Evolutionary conservation across 2,888 invertebrate species (phyloP).

Genomic region (Crepidodera aurea): DNA sequence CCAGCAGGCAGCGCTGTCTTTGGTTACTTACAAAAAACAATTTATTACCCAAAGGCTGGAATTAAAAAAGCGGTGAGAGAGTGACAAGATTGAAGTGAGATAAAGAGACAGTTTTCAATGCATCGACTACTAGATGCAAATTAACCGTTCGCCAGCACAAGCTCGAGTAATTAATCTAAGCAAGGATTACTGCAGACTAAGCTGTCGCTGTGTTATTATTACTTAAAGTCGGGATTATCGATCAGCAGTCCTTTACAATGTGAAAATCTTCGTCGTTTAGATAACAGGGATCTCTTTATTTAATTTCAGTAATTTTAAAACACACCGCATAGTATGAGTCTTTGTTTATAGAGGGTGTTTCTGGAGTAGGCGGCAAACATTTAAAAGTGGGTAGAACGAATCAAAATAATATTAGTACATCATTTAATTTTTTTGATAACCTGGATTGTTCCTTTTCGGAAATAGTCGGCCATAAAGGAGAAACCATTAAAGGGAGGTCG

Average conservation of each 20-base stretch:
- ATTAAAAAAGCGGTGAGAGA: slow-evolving; percentile 37
- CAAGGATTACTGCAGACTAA: slow-evolving; percentile 46
- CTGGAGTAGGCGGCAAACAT: too few species aligned
- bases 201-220: slow-evolving; percentile 47
- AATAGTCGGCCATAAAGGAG: too few species aligned
- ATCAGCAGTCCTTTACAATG: slow-evolving; percentile 24
- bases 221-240: slow-evolving; percentile 43
- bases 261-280: background rate
- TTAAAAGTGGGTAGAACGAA: too few species aligned
- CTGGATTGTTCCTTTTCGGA: too few species aligned
- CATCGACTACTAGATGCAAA: slow-evolving; percentile 48
- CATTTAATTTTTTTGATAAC: too few species aligned
- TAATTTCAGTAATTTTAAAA: background rate
- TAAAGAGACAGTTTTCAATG: slow-evolving; percentile 45
- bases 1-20: slow-evolving; percentile 9
- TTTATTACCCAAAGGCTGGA: slow-evolving; percentile 29
- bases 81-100: slow-evolving; percentile 41
- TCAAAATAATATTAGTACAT: too few species aligned
- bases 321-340: too few species aligned
- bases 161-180: slow-evolving; percentile 48
- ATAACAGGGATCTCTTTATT: background rate
- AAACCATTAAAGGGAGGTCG: too few species aligned
- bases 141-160: slow-evolving; percentile 42
- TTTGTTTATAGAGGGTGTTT: too few species aligned
- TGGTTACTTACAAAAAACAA: slow-evolving; percentile 37